A percentile compares a stretch with the other conserved stretches of the same genome.
Conservation (phyloP, 2,113 vertebrate species). For the Eulemur rufifrons region DNA sequence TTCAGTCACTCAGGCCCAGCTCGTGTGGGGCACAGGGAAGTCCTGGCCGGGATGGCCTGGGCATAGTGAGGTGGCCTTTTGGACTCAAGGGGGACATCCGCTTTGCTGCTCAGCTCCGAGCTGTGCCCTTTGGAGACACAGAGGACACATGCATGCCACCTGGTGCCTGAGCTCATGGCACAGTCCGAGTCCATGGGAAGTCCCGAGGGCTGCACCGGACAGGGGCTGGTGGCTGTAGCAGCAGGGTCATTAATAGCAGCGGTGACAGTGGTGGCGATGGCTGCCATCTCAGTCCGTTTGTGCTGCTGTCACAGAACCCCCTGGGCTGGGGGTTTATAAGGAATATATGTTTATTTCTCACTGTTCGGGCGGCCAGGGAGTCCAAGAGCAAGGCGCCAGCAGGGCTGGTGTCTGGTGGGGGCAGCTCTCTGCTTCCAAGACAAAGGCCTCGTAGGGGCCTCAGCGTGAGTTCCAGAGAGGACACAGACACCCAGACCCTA, state of each 20-base stretch:
- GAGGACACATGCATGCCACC: background rate
- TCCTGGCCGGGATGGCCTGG: background rate
- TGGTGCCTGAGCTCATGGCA: background rate
- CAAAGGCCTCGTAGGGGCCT: background rate
- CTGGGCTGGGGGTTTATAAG: too few relatives aligned
- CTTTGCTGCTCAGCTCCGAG: background rate
- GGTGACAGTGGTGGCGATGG: too few relatives aligned
- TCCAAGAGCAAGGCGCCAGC: background rate
- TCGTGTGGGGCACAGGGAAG: accelerated
- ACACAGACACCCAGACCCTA: too few relatives aligned
- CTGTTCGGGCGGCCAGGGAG: too few relatives aligned
- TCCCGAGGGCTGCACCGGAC: background rate
- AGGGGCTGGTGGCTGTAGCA: background rate
- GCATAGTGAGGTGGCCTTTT: accelerated
- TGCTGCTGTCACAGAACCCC: too few relatives aligned
- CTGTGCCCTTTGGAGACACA: accelerated
- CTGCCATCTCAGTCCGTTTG: accelerated
- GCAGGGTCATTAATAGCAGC: accelerated
- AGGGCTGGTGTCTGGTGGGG: background rate
- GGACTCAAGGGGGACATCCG: background rate
- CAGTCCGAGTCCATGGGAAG: accelerated
- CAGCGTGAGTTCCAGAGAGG: background rate
- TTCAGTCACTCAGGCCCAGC: background rate
- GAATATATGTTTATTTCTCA: background rate
- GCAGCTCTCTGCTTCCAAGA: background rate